Evolutionary conservation across 2,888 invertebrate species (phyloP), one percentile per base, ranked within the genome.

Genomic region (Ichneumoninae sp.): DNA sequence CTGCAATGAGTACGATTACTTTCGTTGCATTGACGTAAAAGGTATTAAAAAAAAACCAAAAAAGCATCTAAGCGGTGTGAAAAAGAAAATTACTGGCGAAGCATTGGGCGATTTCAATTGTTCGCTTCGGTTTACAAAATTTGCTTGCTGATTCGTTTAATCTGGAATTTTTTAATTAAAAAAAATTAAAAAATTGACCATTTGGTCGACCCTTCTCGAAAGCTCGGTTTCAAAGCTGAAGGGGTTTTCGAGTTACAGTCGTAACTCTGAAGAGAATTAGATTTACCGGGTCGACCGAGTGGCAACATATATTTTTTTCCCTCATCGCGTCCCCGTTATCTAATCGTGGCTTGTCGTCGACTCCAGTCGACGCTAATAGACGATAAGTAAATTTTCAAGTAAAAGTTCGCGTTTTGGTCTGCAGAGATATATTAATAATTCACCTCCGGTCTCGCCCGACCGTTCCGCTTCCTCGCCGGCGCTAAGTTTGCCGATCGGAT

Each of bases 361-460:
- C 44, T 16, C 62, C 62, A 16, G 62, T 16, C 62, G 16, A n/a
- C 62, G 30, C 62, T 62, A 33, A 33, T 30, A 30, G 30, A 62
- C 62, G 62, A 62, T 62, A 62, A 62, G 33, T 62, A 16, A 62
- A 62, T 62, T 50, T 47, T 19, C 8, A 19, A 19, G 36, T 10
- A 19, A 36, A 33, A 75, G 65, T 65, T 33, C 47, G n/a, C 62
- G 30, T 16, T 62, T 22, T 13, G 44, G 65, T 57, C 13, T 52
- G 8, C 22, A 6, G 60, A 77, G 33, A 33, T 62, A 57, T 72
- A 57, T 72, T 72, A 72, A 72, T 72, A 72, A 72, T 72, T 57
- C 57, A 57, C 57, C 26, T 72, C 71, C 71, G 71, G 44, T 40
- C 22, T 1, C 30, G 70, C 70, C 52, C 70, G 50, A 4, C 26